phyloP scores from a whole-genome alignment of 2,888 invertebrate species.

The Podotricha telesiphe region DNA sequence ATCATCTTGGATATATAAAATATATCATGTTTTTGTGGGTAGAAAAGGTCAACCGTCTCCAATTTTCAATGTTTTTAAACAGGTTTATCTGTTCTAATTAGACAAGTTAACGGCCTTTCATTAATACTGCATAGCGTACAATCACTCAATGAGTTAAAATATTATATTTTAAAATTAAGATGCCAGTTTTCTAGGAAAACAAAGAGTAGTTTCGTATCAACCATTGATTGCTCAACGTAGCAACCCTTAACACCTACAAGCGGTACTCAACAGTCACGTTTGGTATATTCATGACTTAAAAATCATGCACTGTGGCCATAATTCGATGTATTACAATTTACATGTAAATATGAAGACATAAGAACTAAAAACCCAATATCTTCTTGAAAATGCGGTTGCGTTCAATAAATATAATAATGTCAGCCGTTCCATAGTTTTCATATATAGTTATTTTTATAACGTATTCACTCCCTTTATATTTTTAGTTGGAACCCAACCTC shows the following conservation, averaged over 20 bases:
- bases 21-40: no score
- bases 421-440: slow-evolving; percentile 8
- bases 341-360: neutral
- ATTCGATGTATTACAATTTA: neutral
- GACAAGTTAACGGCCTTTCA: no score
- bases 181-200: neutral
- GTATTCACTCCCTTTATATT: slow-evolving; percentile 3
- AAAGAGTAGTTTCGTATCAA: slow-evolving; percentile 12
- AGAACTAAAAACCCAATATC: neutral
- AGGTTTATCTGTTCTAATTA: no score
- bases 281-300: slow-evolving; percentile 26
- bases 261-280: slow-evolving; percentile 28
- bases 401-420: slow-evolving; percentile 8
- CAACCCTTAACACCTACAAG: slow-evolving; percentile 34
- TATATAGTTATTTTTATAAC: slow-evolving; percentile 11
- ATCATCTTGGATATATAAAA: no score
- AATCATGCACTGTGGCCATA: slow-evolving; percentile 6
- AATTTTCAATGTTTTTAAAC: no score
- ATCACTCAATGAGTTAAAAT: no score
- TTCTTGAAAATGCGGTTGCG: neutral
- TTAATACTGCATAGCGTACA: no score
- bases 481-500: neutral
- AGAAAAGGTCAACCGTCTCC: no score
- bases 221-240: slow-evolving; percentile 31
- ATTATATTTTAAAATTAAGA: no score